Evolutionary conservation across 92 coral and sea anemone species (phyloP), one percentile per base, ranked within the genome.

Genomic region (Actinostola sp.): DNA sequence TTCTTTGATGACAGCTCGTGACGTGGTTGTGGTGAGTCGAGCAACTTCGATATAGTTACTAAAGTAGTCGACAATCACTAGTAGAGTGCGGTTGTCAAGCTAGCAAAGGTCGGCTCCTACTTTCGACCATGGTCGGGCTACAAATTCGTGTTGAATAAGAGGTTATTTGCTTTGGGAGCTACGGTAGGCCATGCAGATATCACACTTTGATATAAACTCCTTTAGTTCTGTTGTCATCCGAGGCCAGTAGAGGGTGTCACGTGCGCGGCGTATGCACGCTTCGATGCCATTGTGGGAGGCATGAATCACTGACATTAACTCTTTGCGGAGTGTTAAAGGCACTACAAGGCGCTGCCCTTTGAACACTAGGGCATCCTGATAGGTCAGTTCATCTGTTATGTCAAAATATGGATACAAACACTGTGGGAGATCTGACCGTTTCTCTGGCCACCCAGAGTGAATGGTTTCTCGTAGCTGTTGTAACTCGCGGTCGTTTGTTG

Each of bases 51-150:
- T 79, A 33, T 2, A 70, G 45, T 61, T 79, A 49, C 78, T 70
- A 71, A 70, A 79, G 78, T 60, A 79, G 64, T 79, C 84, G 24
- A 64, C 16, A 19, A 79, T 42, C 8, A 80, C 78, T 8, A 81
- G 20, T 61, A 81, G 45, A 54, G 68, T 58, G 39, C 86, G 51
- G 75, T 49, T 72, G 69, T 81, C 75, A 0, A 72, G 30, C 50
- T 81, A 80, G 46, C 86, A 81, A 24, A 81, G 69, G 67, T 81
- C 86, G 29, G 85, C 85, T 17, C 78, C 48, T 14, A 79, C 84
- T 17, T 70, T 79, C 0, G 64, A 71, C 84, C 84, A 79, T 0
- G 85, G 85, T 20, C 79, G 60, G 16, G 86, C 80, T 6, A 81
- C 61, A 48, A 80, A 71, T 72, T 80, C 79, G 23, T 80, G 85